Evolutionary conservation across 2,113 vertebrate species (phyloP).

Genomic region (Gallinago undulata): DNA sequence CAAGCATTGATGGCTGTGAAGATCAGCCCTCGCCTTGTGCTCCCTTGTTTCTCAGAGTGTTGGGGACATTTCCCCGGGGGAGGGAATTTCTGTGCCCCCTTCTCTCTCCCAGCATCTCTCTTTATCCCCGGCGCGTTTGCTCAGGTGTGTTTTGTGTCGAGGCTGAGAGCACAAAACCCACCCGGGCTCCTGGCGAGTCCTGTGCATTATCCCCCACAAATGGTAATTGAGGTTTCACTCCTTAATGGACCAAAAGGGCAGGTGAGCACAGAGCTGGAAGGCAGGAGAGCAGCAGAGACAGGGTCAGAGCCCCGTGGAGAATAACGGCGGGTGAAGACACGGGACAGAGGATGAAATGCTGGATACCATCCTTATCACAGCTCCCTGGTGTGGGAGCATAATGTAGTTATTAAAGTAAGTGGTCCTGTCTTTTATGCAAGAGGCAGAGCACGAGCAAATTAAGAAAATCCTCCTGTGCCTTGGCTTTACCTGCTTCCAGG

Average conservation of each 20-base stretch:
- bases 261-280: neutral
- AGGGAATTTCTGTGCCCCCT: neutral
- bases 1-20: neutral
- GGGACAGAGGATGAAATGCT: neutral
- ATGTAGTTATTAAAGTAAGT: neutral
- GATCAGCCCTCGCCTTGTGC: neutral
- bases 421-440: neutral
- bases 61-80: neutral
- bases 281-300: neutral
- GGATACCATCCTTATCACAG: neutral
- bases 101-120: neutral
- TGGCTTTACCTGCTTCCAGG: neutral
- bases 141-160: accelerated
- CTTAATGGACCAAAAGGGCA: neutral
- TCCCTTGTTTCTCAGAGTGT: neutral
- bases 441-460: neutral
- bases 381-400: neutral
- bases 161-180: neutral
- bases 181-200: neutral
- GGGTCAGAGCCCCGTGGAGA: neutral
- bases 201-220: accelerated
- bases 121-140: accelerated
- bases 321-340: neutral
- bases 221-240: neutral
- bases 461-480: neutral